Evolutionary conservation across 1,140 invertebrate species (phyloP).

Genomic region (Bombus waltoni): DNA sequence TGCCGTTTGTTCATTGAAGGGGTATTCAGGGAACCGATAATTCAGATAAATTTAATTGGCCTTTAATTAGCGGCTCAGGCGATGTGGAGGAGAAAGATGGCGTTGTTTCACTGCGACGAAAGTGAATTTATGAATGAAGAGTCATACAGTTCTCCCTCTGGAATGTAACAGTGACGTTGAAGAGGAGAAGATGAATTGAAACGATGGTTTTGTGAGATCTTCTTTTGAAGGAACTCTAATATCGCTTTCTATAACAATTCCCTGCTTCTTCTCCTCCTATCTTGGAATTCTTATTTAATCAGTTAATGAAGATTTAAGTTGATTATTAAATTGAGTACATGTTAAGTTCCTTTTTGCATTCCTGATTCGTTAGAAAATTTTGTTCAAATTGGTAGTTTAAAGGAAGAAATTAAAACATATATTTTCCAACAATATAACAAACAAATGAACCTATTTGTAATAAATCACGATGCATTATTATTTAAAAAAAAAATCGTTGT

Average conservation of each 20-base stretch:
- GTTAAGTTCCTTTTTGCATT: no score
- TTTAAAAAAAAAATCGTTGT: neutral
- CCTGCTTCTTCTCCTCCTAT: no score
- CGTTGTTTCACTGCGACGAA: conserved; percentile 8
- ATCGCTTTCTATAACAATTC: no score
- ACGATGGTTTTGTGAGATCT: neutral
- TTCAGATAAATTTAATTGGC: conserved; percentile 43
- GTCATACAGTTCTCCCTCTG: neutral
- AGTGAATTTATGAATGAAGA: conserved; percentile 26
- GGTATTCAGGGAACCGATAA: conserved; percentile 22
- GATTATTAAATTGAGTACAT: no score
- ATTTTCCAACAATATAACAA: neutral
- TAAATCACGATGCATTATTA: neutral
- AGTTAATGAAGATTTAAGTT: no score
- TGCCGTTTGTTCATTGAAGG: neutral
- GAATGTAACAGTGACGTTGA: neutral
- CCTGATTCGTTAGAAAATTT: neutral
- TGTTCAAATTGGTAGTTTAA: neutral
- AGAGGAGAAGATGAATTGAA: neutral
- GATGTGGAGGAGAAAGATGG: conserved; percentile 6
- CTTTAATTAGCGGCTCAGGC: conserved; percentile 10
- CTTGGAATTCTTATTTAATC: no score
- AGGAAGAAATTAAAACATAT: neutral
- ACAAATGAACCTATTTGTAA: neutral
- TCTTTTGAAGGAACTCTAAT: no score